Evolutionary conservation across 1,140 invertebrate genomes (phyloP), one percentile per base, ranked within the genome.

Genomic region (Bombus breviceps): DNA sequence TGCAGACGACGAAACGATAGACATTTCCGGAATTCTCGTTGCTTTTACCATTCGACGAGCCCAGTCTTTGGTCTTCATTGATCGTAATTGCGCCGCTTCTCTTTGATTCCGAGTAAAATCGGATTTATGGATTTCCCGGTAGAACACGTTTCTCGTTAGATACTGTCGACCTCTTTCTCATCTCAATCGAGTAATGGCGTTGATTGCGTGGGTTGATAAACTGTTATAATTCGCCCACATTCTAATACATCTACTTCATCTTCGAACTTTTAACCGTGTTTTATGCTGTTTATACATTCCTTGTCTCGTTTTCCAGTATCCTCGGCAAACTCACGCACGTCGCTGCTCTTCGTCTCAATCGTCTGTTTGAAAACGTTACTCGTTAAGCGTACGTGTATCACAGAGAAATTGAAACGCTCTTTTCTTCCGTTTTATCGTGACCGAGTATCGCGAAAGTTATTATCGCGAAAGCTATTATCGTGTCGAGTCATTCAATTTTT

Each of bases 161-260:
- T 84, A 88, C 83, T 86, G 88, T 90, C 86, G 87, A 92, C 91
- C 91, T 88, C 34, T 34, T 66, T 66, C 88, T 89, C 92, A 91
- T 92, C 92, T 84, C 74, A 83, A 89, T 92, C 92, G 91, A 92
- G 86, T 92, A 92, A 92, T 92, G 87, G 91, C 84, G 85, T 34
- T 43, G 88, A 89, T 86, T 9, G 89, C 89, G 93, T 93, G 88
- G 92, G 92, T 83, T 59, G 89, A 75, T 86, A 87, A 92, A 92
- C 92, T 93, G 92, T 91, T 93, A 92, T 91, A 93, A 91, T 94
- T 93, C 90, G 88, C 92, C 91, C 89, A 92, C 92, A 84, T 91
- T 74, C 47, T 12, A 76, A 47, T 37, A 69, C 39, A 41, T 71
- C 47, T 82, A 86, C 72, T 78, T 72, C 66, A 71, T 69, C 66